Evolutionary conservation across 2,113 vertebrate species (phyloP), one percentile per base, ranked within the genome.

Genomic region (Hucho hucho): DNA sequence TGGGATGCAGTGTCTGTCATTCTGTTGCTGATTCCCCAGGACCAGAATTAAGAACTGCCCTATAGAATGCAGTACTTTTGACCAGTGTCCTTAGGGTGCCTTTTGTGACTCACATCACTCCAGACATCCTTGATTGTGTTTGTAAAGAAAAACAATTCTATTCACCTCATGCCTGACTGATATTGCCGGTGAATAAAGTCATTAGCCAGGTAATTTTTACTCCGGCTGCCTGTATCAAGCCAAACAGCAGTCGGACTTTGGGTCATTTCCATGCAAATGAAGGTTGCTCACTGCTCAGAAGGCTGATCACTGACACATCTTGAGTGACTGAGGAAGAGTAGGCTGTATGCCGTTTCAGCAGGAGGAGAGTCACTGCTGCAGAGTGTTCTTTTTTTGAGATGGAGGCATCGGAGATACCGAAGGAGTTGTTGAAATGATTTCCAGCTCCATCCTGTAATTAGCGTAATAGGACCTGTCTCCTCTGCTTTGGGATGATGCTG

Each of bases 401-500:
- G 58, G n/a, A 61, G n/a, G 16, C 14, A 18, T 53, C 49, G 2
- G 37, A 53, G 49, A 53, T 53, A 61, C n/a, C 47, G 3, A 14
- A 61, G 18, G 58, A 59, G 58, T n/a, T 18, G 49, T 56, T 20
- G 4, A 56, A 56, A 61, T 22, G n/a, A 61, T 61, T 61, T 61
- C n/a, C 58, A 61, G 58, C 6, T 61, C n/a, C 20, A 61, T 61
- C 58, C 58, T 61, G 58, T 61, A 24, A 61, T 61, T 61, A 61
- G 58, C n/a, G 58, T 61, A 61, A 61, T 61, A 9, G 58, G 58
- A 11, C 9, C 37, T 43, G 37, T 43, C 37, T 11, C 37, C 37
- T 43, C 37, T 43, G 37, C 9, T 43, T 43, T 9, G 37, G 9
- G 37, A 43, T 43, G 6, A 43, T 3, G n/a, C n/a, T 53, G 49